A percentile compares a stretch with the other conserved stretches of the same genome.
Evolutionary conservation across 2,888 invertebrate genomes (phyloP).

Genomic region (Campoplex capitator): DNA sequence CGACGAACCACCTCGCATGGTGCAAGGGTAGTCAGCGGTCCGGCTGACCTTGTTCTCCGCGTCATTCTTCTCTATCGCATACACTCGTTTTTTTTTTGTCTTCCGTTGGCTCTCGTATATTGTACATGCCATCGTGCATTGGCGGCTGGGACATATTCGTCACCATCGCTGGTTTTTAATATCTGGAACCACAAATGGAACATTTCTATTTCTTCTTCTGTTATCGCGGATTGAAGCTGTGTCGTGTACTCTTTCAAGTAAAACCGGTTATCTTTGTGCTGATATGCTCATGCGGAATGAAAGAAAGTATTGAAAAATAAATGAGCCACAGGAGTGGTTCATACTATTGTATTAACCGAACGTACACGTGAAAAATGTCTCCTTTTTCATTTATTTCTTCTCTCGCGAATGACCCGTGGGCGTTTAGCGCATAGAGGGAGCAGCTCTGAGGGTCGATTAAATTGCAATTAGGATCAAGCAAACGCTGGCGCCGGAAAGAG

Average conservation of each 20-base stretch:
- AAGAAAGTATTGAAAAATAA: neutral
- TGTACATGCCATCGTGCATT: neutral
- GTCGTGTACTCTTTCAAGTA: neutral
- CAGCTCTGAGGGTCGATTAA: slow-evolving; percentile 54
- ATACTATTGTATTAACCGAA: neutral
- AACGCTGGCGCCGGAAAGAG: slow-evolving; percentile 29
- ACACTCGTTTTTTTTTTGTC: neutral
- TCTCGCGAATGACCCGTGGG: slow-evolving; percentile 22
- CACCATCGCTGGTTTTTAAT: neutral
- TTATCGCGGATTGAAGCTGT: neutral
- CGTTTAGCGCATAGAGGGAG: neutral
- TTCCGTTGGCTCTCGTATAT: neutral
- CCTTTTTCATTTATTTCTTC: slow-evolving; percentile 18
- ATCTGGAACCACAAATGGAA: neutral
- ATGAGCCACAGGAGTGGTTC: neutral
- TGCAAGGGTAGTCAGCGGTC: slow-evolving; percentile 41
- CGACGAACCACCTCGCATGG: slow-evolving; percentile 20
- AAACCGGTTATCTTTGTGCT: neutral
- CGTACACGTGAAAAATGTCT: slow-evolving; percentile 1
- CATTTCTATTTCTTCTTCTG: neutral
- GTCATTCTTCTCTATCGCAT: neutral
- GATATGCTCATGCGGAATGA: neutral
- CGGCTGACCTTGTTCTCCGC: slow-evolving; percentile 39
- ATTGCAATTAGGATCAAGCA: slow-evolving; percentile 62
- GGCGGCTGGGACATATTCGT: neutral